Evolutionary conservation across 2,113 vertebrate species (phyloP).

Genomic region (Emydura subglobosa): DNA sequence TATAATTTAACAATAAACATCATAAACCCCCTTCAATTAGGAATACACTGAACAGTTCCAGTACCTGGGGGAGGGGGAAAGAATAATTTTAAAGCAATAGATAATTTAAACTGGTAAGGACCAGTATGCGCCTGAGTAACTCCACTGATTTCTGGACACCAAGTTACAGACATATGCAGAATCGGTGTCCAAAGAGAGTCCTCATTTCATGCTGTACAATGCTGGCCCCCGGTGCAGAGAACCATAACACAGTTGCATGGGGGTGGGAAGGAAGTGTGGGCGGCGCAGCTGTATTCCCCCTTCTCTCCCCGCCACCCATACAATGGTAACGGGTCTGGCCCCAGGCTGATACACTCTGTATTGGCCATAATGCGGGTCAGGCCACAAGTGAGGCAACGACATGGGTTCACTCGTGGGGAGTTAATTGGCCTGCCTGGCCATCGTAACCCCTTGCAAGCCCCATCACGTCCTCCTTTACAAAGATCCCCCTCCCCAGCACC

Average conservation of each 20-base stretch:
- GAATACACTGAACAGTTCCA: constrained; percentile 35
- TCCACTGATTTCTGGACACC: not conserved
- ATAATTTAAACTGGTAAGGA: constrained; percentile 32
- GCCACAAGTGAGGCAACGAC: too few species aligned
- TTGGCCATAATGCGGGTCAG: too few species aligned
- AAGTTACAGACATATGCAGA: not conserved
- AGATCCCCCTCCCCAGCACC: too few species aligned
- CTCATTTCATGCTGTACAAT: not conserved
- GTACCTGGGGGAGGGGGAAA: not conserved
- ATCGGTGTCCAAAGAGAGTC: not conserved
- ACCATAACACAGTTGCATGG: not conserved
- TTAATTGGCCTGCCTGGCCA: too few species aligned
- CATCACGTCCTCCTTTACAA: too few species aligned
- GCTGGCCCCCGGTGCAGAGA: not conserved
- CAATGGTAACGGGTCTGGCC: too few species aligned
- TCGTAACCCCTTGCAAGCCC: too few species aligned
- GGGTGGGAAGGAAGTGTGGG: too few species aligned
- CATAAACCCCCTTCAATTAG: constrained; percentile 11
- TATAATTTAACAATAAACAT: constrained; percentile 40
- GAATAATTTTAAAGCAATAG: constrained; percentile 6
- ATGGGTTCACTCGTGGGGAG: too few species aligned
- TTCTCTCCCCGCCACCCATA: too few species aligned
- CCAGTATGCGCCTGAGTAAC: not conserved
- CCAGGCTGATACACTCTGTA: too few species aligned
- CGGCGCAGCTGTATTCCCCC: too few species aligned